Conservation (phyloP, 2,797 vertebrate species). For the Crenuchus spilurus region DNA sequence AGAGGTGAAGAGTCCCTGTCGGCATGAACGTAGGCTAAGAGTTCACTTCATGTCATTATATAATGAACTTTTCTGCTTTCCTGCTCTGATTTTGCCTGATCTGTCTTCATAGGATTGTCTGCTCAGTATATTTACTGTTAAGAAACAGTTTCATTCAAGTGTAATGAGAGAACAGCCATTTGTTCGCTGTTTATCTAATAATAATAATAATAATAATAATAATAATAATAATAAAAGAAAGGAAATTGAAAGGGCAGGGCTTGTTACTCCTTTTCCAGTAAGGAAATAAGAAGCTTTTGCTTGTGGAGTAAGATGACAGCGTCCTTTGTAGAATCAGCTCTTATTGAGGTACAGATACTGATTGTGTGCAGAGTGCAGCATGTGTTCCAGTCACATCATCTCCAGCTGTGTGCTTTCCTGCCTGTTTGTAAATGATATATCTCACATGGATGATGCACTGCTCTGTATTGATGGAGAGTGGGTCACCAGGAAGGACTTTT, state of each 20-base stretch:
- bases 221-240: not conserved
- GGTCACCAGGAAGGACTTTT: not conserved
- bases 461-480: not conserved
- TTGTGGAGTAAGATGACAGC: not conserved
- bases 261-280: not conserved
- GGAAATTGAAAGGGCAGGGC: not conserved
- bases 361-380: not conserved
- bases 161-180: too few relatives aligned
- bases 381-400: constrained; percentile 4
- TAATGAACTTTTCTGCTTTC: too few relatives aligned
- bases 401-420: constrained; percentile 20
- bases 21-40: too few relatives aligned
- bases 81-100: too few relatives aligned
- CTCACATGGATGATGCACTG: constrained; percentile 4
- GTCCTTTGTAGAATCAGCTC: not conserved
- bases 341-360: constrained; percentile 7
- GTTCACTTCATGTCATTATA: too few relatives aligned
- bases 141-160: too few relatives aligned
- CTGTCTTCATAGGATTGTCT: too few relatives aligned
- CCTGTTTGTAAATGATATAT: constrained; percentile 27
- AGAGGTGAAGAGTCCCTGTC: too few relatives aligned
- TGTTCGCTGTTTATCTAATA: too few relatives aligned
- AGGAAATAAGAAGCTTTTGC: constrained; percentile 5
- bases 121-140: too few relatives aligned
- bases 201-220: too few relatives aligned